phyloP scores from a whole-genome alignment of 2,113 vertebrate species.

The Lichenostomus cassidix region DNA sequence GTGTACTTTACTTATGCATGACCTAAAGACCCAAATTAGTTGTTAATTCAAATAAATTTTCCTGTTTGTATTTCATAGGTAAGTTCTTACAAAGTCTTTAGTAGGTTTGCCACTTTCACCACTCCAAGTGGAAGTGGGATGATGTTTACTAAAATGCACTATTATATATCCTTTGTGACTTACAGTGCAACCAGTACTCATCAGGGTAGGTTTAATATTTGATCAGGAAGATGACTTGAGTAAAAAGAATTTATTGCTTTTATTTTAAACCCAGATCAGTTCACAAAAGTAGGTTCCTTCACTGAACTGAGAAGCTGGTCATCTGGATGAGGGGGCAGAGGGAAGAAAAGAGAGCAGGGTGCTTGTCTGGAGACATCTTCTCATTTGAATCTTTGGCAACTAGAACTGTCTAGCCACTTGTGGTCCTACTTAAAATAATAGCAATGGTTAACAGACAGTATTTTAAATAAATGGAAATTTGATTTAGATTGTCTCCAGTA shows the following conservation, averaged over 20 bases:
- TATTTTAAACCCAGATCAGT: background rate
- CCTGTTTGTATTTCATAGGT: background rate
- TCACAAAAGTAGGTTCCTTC: background rate
- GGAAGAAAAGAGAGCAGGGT: background rate
- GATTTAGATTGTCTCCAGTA: background rate
- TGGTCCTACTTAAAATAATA: background rate
- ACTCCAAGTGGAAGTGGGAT: background rate
- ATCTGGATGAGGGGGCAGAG: background rate
- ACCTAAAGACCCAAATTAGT: background rate
- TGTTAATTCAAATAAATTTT: background rate
- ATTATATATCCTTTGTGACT: fast-evolving
- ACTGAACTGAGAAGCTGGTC: background rate
- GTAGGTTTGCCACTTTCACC: background rate
- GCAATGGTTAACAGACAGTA: background rate
- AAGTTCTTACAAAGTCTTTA: background rate
- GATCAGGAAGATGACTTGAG: background rate
- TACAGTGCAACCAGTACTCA: background rate
- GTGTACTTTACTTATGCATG: background rate
- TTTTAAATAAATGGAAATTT: background rate
- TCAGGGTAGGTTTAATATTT: background rate
- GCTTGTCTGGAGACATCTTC: background rate
- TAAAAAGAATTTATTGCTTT: background rate
- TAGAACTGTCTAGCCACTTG: background rate
- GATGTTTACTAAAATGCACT: background rate
- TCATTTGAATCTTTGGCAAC: background rate